Conservation (phyloP, 30 jellyfish, hydroid and myxozoan species). For the Clytia hemisphaerica region DNA sequence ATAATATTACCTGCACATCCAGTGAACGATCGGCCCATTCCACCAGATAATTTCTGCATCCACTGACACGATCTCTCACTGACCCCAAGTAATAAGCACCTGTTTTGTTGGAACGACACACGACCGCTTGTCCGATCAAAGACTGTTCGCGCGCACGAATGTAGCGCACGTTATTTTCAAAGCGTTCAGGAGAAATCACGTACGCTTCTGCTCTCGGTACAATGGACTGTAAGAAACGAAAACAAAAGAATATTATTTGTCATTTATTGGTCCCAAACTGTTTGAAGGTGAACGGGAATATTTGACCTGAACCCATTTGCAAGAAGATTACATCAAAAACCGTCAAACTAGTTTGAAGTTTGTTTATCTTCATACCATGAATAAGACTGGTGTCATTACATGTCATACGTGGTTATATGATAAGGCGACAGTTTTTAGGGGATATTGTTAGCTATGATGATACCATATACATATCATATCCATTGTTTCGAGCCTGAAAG, state of each 20-base stretch:
- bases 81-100: slow-evolving; percentile 78
- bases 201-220: slow-evolving; percentile 79
- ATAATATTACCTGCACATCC: slow-evolving; percentile 83
- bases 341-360: too few species aligned
- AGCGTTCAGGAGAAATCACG: slow-evolving; percentile 46
- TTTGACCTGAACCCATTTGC: too few species aligned
- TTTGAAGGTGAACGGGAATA: too few species aligned
- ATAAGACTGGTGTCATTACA: too few species aligned
- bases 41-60: slow-evolving; percentile 64
- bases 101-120: slow-evolving; percentile 68
- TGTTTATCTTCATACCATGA: too few species aligned
- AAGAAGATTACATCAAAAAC: too few species aligned
- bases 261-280: too few species aligned
- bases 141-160: slow-evolving; percentile 72
- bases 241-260: neutral
- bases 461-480: too few species aligned
- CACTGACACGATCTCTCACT: slow-evolving; percentile 66
- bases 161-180: slow-evolving; percentile 49
- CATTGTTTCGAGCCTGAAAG: too few species aligned
- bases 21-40: slow-evolving; percentile 96
- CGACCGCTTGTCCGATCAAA: slow-evolving; percentile 91
- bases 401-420: too few species aligned
- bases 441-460: too few species aligned
- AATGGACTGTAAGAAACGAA: slow-evolving; percentile 29
- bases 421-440: too few species aligned